These are phyloP conservation scores for Numida meleagris DNA, from an alignment of 2,113 vertebrate genomes.

Conservation along the genomic window DNA sequence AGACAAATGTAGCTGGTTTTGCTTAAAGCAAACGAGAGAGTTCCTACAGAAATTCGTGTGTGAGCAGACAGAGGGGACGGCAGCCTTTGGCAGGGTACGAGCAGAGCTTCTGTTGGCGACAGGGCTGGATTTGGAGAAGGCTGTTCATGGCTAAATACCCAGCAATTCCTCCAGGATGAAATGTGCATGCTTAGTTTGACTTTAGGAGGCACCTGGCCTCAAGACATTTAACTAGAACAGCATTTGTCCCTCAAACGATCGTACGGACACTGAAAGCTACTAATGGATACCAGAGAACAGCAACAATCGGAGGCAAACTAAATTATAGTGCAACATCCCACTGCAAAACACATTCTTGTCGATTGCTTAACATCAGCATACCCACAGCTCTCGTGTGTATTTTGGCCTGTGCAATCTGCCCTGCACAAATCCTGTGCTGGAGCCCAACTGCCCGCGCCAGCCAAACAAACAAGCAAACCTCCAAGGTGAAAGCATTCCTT, in stretches of 20 bases:
- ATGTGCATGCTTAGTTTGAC: not conserved
- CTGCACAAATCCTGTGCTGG: not conserved
- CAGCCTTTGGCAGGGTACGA: not conserved
- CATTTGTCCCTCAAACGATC: fast-evolving
- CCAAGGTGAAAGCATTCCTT: not conserved
- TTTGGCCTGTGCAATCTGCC: not conserved
- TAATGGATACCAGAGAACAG: not conserved
- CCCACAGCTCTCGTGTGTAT: not conserved
- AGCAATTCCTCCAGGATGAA: not conserved
- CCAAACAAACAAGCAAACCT: conserved; percentile 12
- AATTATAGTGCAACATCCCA: not conserved
- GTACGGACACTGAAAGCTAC: not conserved
- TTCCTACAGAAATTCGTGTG: not conserved
- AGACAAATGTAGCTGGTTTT: not conserved
- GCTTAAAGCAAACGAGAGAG: not conserved
- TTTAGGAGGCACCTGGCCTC: not conserved
- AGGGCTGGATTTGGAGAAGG: not conserved
- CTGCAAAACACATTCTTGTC: not conserved
- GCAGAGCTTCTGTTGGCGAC: not conserved
- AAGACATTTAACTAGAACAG: not conserved
- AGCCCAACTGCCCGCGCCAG: conserved; percentile 8
- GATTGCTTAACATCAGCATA: not conserved
- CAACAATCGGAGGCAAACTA: not conserved
- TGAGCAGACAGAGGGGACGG: not conserved
- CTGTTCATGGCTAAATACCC: not conserved